These are phyloP conservation scores for Scelioninae gen. 2 DNA, from an alignment of 2,888 invertebrate species.

Conservation along the genomic window DNA sequence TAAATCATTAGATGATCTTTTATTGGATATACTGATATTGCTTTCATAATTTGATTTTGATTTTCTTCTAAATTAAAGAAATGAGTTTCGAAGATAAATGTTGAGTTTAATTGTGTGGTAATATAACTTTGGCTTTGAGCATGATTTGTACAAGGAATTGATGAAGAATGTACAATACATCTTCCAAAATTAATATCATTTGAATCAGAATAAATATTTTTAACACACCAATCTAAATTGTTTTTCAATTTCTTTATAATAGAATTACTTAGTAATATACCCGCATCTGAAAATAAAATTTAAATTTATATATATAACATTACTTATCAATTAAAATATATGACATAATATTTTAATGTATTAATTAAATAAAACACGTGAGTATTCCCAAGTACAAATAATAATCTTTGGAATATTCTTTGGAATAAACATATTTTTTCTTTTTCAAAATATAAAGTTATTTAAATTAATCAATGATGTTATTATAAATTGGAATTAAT, in stretches of 20 bases:
- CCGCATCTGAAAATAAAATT: constrained; percentile 80
- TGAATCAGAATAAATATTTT: constrained; percentile 87
- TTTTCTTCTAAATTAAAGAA: constrained; percentile 73
- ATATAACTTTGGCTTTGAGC: constrained; percentile 76
- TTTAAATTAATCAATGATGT: too few species aligned
- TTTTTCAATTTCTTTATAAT: constrained; percentile 86
- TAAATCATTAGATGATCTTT: constrained; percentile 80
- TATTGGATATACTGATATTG: constrained; percentile 82
- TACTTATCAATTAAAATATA: too few species aligned
- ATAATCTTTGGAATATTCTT: too few species aligned
- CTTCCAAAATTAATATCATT: constrained; percentile 93
- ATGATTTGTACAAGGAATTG: constrained; percentile 78
- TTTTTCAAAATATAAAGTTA: too few species aligned
- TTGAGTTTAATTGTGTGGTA: constrained; percentile 62
- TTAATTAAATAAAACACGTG: too few species aligned
- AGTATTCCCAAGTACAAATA: too few species aligned
- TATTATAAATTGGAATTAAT: too few species aligned
- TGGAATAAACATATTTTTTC: too few species aligned
- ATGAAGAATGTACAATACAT: constrained; percentile 86
- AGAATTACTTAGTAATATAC: constrained; percentile 91
- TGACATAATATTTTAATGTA: too few species aligned
- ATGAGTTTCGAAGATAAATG: constrained; percentile 74
- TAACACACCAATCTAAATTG: constrained; percentile 92
- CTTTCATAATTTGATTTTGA: constrained; percentile 76
- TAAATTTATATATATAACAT: too few species aligned